Evolutionary conservation across 2,888 invertebrate genomes (phyloP), one percentile per base, ranked within the genome.

Genomic region (Meta bourneti): DNA sequence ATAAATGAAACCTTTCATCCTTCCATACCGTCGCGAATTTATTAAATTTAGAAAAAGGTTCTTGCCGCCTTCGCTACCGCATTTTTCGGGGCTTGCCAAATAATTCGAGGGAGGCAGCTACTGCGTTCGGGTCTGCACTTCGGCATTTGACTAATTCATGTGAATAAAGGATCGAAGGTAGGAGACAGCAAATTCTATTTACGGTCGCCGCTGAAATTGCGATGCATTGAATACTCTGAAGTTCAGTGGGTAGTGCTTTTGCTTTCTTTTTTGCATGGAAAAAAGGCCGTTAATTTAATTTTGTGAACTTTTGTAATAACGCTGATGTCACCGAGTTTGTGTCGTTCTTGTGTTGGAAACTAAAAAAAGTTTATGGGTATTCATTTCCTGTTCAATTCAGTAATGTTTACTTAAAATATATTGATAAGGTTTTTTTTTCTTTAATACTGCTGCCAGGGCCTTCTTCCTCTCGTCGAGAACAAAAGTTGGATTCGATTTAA

Each of bases 1-100:
- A 78, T 79, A 90, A 90, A 90, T 78, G 89, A 83, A 84, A 83
- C 54, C 83, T 90, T 89, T 83, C 78, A 77, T 75, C 49, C 89
- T 52, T 74, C 9, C 61, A 48, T 77, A 34, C 70, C 78, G 51
- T n/a, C 61, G 52, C 54, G 82, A 90, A 90, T 90, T 84, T 90
- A 90, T 83, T 84, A 78, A 90, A 79, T 90, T 90, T 84, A 90
- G 84, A 90, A 84, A 83, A 6, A 48, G 54, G 6, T 72, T 69
- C 48, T 34, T n/a, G 9, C 85, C 74, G 75, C 72, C 52, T 54
- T 75, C 84, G 84, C 84, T 54, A 54, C 48, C 75, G 84, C 75
- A 84, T 74, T 84, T 61, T 75, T 84, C 49, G 71, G 48, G 75
- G 84, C 48, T n/a, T 48, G 84, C 85, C 85, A 86, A 86, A 86